Evolutionary conservation across 2,113 vertebrate species (phyloP).

Genomic region (Ophthalmolycus amberensis): DNA sequence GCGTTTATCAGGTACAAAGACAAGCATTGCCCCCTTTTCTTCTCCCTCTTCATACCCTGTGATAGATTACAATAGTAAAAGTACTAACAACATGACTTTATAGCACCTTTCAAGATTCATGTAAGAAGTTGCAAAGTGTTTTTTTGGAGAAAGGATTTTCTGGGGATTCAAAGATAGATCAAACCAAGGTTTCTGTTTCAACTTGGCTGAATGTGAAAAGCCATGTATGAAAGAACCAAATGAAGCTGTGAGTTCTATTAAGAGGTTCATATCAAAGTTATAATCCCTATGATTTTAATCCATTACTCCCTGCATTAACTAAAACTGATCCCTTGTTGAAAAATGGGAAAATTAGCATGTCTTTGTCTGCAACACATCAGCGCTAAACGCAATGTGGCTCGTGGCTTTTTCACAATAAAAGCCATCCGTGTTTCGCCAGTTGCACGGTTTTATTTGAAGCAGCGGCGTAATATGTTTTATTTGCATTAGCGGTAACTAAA

Average conservation of each 20-base stretch:
- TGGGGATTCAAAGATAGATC: slow-evolving; percentile 33
- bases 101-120: slow-evolving; percentile 11
- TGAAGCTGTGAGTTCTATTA: not conserved
- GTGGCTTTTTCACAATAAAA: slow-evolving; percentile 12
- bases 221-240: not conserved
- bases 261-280: slow-evolving; percentile 2
- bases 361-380: not conserved
- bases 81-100: slow-evolving; percentile 50
- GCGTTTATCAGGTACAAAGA: slow-evolving; percentile 98
- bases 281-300: not conserved
- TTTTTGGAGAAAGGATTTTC: slow-evolving; percentile 15
- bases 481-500: not conserved
- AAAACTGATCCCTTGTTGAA: not conserved
- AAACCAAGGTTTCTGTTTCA: slow-evolving; percentile 22
- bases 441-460: not conserved
- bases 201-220: slow-evolving; percentile 16
- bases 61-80: slow-evolving; percentile 46
- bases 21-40: slow-evolving; percentile 68
- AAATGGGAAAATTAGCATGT: not conserved
- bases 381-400: not conserved
- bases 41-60: slow-evolving; percentile 53
- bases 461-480: not conserved
- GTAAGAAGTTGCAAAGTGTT: slow-evolving; percentile 21
- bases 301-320: not conserved
- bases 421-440: not conserved